phyloP scores from a whole-genome alignment of 2,113 vertebrate genomes.

The Stegastes partitus region DNA sequence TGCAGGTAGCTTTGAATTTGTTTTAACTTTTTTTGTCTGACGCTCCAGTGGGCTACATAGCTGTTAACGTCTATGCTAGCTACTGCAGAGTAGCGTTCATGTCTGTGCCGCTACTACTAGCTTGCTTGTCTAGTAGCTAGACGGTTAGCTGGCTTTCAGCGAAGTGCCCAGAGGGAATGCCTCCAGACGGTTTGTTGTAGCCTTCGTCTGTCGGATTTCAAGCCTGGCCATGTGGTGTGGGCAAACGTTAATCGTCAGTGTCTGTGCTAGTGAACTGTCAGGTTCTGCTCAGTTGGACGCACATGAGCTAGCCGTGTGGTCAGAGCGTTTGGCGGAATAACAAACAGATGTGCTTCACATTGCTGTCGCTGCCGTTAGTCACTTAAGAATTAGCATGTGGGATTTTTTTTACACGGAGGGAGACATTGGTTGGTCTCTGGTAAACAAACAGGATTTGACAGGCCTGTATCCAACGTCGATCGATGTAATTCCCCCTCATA shows the following conservation, averaged over 20 bases:
- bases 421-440: neutral
- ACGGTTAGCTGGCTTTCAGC: conserved; percentile 27
- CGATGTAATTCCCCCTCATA: neutral
- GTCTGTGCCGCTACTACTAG: neutral
- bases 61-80: neutral
- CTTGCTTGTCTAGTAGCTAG: conserved; percentile 6
- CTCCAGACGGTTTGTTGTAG: conserved; percentile 18
- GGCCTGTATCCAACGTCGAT: neutral
- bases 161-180: neutral
- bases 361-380: conserved; percentile 4
- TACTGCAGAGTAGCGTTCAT: conserved; percentile 7
- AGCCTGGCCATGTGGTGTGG: conserved; percentile 8
- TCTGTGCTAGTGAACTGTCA: neutral
- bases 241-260: neutral
- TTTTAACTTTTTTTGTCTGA: conserved; percentile 1
- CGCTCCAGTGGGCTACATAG: neutral
- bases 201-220: neutral
- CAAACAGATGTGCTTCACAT: conserved; percentile 18
- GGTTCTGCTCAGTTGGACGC: neutral
- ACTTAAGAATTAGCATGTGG: neutral
- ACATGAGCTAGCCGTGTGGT: neutral
- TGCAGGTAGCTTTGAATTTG: neutral
- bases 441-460: conserved; percentile 3
- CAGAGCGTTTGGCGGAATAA: conserved; percentile 8
- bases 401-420: too few relatives aligned